Base-by-base conservation (phyloP, 2,113 vertebrate genomes). In the Andinoacara biseriatus region DNA sequence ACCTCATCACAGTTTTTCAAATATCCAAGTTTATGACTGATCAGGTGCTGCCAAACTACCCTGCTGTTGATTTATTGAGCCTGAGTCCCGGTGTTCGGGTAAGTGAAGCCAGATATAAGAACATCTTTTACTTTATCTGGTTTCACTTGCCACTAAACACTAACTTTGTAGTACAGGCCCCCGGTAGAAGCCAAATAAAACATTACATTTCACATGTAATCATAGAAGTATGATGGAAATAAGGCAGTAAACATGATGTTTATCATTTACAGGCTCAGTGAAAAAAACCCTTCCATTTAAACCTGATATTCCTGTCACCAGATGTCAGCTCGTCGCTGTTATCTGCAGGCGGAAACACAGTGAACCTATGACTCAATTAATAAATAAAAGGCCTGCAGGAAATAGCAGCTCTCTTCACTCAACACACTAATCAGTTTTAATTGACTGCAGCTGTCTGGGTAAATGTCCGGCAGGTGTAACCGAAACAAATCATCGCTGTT, bases 341-440 rank as follows among this genome's bases (percentile, higher is more conserved):
- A 54, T 31, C 67, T 54, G 24, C 67, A 54, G 67, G 46, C 67
- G 52, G 46, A 72, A 72, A 46, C 46, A 52, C 26, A 54, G 46
- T 72, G 67, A 54, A 54, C 67, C 67, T 54, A 52, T 54, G 46
- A 54, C 26, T 72, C 46, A 54, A 54, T 72, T 72, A 72, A 72
- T 72, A 72, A 72, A 72, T 72, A 54, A 33, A 69, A 63, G 62
- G 62, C 40, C 58, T 60, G 67, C 67, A 69, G 78, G 59, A 86
- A 72, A 4, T 49, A 75, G 76, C 69, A 40, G 69, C 74, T 22
- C 77, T 58, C 62, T 24, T 78, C 81, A 29, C 72, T 83, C 79
- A 29, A 24, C 59, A 80, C 79, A 54, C 31, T 91, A 85, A 88
- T 90, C 80, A 83, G 76, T 77, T 60, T 58, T 76, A 91, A 88